Conservation (phyloP, 2,888 invertebrate genomes). For the Temnothorax rugatulus region DNA sequence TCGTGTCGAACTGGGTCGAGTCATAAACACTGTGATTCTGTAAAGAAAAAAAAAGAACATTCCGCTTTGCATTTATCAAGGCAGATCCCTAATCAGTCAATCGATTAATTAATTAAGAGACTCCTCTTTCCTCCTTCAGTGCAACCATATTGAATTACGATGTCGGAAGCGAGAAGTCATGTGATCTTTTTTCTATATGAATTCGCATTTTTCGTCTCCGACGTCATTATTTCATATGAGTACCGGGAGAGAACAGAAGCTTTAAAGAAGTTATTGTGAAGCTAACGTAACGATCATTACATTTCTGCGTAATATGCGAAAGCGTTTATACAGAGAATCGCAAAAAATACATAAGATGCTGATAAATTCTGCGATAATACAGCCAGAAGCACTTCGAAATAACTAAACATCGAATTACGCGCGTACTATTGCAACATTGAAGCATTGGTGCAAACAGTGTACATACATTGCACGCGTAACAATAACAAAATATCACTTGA, state of each 20-base stretch:
- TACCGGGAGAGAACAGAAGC: neutral
- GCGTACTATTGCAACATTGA: constrained; percentile 25
- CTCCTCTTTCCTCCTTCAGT: neutral
- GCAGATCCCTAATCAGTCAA: neutral
- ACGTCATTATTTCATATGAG: neutral
- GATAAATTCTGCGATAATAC: constrained; percentile 19
- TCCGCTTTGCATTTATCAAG: constrained; percentile 63
- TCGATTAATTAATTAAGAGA: neutral
- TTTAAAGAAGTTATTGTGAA: neutral
- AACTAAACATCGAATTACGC: constrained; percentile 13
- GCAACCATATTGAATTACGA: neutral
- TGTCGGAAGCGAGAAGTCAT: neutral
- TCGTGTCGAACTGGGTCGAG: constrained; percentile 91
- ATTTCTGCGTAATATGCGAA: neutral
- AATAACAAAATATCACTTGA: neutral
- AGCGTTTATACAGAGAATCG: neutral
- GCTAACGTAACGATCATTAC: neutral
- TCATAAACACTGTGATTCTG: constrained; percentile 92
- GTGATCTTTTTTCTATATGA: neutral
- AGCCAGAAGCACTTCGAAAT: constrained; percentile 35
- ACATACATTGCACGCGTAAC: neutral
- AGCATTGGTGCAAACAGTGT: constrained; percentile 52
- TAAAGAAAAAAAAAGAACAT: constrained; percentile 79
- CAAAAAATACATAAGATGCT: neutral
- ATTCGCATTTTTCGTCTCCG: neutral